These are phyloP conservation scores for Oenanthe oenanthe DNA, from an alignment of 2,113 vertebrate genomes.

Conservation along the genomic window DNA sequence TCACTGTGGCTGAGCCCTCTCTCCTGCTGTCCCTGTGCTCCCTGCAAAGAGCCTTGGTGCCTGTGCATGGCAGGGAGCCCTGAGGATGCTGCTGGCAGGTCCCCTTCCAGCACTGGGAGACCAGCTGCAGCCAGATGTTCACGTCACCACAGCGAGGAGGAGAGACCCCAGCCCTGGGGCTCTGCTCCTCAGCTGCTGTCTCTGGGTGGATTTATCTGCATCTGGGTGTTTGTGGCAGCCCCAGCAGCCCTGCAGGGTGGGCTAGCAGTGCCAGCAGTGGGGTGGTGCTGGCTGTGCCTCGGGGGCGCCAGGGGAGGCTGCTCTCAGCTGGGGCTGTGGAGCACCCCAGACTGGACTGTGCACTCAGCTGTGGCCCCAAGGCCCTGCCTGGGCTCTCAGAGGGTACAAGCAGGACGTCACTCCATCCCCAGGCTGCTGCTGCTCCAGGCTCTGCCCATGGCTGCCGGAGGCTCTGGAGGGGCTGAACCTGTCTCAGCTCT, in stretches of 20 bases:
- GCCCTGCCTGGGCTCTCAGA: not conserved
- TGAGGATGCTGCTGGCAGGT: not conserved
- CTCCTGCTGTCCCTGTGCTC: rapidly evolving
- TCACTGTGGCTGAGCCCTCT: not conserved
- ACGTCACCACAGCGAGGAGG: not conserved
- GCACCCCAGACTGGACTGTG: not conserved
- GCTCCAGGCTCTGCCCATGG: rapidly evolving
- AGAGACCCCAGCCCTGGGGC: not conserved
- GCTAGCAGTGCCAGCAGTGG: not conserved
- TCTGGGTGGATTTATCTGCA: not conserved
- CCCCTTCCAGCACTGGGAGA: not conserved
- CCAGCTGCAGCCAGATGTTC: not conserved
- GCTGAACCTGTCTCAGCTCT: not conserved
- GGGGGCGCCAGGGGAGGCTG: not conserved
- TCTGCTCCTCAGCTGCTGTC: not conserved
- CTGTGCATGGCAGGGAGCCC: not conserved
- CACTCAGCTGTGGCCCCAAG: not conserved
- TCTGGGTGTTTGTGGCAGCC: rapidly evolving
- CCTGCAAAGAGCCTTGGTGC: not conserved
- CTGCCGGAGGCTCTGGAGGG: not conserved
- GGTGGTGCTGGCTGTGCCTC: not conserved
- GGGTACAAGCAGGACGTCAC: not conserved
- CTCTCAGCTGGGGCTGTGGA: not conserved
- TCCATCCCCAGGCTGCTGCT: not conserved
- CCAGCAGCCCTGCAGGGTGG: not conserved